These are phyloP conservation scores for Thysanoteuthis rhombus DNA, from an alignment of 2,888 invertebrate genomes.

Conservation along the genomic window DNA sequence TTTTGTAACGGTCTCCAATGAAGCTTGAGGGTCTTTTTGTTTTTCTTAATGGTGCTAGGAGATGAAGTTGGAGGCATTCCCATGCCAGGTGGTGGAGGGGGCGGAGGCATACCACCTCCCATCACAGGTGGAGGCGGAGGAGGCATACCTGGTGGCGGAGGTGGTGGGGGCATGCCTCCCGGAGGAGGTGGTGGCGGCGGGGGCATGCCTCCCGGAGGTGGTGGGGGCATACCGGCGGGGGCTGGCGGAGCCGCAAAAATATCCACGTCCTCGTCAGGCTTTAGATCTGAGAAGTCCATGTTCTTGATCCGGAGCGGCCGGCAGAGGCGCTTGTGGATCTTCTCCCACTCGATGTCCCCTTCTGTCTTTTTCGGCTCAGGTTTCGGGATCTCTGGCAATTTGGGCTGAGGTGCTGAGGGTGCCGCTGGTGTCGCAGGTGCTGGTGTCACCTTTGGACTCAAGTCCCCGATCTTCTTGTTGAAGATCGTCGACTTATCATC, in stretches of 20 bases:
- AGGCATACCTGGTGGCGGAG: conserved; percentile 40
- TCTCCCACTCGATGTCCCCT: conserved; percentile 95
- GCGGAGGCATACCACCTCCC: conserved; percentile 42
- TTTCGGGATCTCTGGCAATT: conserved; percentile 48
- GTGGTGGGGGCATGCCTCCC: conserved; percentile 43
- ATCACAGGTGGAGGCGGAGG: conserved; percentile 47
- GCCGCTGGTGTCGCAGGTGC: conserved; percentile 30
- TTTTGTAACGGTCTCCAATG: conserved; percentile 89
- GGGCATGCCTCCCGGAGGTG: conserved; percentile 46
- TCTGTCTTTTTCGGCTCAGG: conserved; percentile 81
- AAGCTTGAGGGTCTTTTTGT: conserved; percentile 92
- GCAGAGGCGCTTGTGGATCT: conserved; percentile 71
- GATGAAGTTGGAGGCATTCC: conserved; percentile 44
- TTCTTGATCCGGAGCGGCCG: conserved; percentile 84
- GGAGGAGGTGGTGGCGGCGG: conserved; percentile 47
- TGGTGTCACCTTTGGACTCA: conserved; percentile 65
- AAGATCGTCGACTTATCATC: conserved; percentile 85
- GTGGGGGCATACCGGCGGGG: conserved; percentile 46
- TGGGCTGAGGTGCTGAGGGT: conserved; percentile 35
- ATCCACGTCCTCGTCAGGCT: conserved; percentile 83
- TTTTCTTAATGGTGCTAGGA: conserved; percentile 68
- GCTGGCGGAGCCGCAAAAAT: conserved; percentile 73
- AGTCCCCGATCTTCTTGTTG: conserved; percentile 90
- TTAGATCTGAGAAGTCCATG: conserved; percentile 94
- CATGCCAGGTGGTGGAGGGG: conserved; percentile 48